Base-by-base conservation (phyloP, 2,797 vertebrate genomes). In the Poeciliopsis presidionis region DNA sequence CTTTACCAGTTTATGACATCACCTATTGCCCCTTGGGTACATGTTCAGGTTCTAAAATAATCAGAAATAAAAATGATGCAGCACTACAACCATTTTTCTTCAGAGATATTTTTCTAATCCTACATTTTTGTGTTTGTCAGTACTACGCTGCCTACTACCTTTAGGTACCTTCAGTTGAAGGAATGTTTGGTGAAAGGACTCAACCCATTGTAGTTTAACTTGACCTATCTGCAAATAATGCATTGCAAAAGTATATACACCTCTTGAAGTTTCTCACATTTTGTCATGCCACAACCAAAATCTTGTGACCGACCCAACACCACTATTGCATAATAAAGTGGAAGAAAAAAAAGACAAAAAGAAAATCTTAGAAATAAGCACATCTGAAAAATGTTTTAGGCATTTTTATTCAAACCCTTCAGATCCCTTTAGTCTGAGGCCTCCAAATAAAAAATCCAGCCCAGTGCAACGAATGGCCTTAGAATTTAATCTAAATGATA, bases 41-140 rank as follows among this genome's bases (percentile, higher is more conserved):
- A 77, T 25, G 9, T 74, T 28, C 3, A 55, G n/a, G 53, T 74
- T 76, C 63, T 55, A 63, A 70, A 77, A 57, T 73, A 46, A 76
- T 1, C 7, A 75, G 63, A 33, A 65, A 18, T 7, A 30, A 63
- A 36, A 63, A 36, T 20, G 7, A 36, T 63, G 30, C 59, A 63
- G 6, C 28, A 63, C 12, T 65, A 18, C 63, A 41, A 4, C 2
- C 22, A n/a, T 41, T 69, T 25, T 39, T 39, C 20, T 9, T 39
- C 8, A 22, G 63, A 20, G 5, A 65, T 65, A 39, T 65, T 22
- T 67, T 25, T 22, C 7, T 22, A 25, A 22, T 5, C 18, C 7
- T 22, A 25, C 11, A 67, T 41, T 25, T 25, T 13, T 67, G 36
- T 67, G 20, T 43, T 41, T 22, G 63, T 43, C 20, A 67, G 22